phyloP scores from a whole-genome alignment of 2,797 vertebrate genomes.

The Selene dorsalis region DNA sequence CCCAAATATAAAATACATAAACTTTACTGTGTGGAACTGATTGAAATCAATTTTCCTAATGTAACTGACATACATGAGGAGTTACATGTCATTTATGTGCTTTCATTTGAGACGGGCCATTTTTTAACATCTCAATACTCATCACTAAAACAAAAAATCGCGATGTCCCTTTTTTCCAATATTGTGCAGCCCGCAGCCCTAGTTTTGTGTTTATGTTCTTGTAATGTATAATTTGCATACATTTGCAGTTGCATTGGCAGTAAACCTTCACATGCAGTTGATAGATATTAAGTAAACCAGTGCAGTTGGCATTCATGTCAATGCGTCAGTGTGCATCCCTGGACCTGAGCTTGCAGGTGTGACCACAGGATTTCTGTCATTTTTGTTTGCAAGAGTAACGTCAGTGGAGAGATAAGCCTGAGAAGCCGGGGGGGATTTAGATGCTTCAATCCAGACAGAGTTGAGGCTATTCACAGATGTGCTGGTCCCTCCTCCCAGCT shows the following conservation, averaged over 20 bases:
- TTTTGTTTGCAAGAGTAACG: constrained; percentile 47
- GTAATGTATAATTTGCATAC: background rate
- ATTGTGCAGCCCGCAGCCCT: too few species aligned
- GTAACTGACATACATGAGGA: too few species aligned
- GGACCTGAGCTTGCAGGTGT: constrained; percentile 9
- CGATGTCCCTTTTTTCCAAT: too few species aligned
- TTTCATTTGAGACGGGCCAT: too few species aligned
- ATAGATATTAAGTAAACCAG: background rate
- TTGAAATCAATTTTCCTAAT: background rate
- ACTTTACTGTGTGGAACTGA: background rate
- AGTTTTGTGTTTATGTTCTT: background rate
- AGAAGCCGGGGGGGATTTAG: constrained; percentile 55
- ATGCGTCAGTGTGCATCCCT: background rate
- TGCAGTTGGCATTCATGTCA: background rate
- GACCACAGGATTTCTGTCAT: constrained; percentile 32
- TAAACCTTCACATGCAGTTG: background rate
- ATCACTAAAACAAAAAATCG: too few species aligned
- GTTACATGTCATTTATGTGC: too few species aligned
- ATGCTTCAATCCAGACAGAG: constrained; percentile 53
- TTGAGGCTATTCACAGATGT: constrained; percentile 58
- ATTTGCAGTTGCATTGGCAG: too few species aligned
- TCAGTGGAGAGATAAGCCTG: constrained; percentile 48
- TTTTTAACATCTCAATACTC: too few species aligned
- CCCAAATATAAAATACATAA: background rate
- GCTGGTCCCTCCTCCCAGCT: constrained; percentile 58